phyloP scores from a whole-genome alignment of 2,797 vertebrate species.

The Neosilurus mollespiculum region DNA sequence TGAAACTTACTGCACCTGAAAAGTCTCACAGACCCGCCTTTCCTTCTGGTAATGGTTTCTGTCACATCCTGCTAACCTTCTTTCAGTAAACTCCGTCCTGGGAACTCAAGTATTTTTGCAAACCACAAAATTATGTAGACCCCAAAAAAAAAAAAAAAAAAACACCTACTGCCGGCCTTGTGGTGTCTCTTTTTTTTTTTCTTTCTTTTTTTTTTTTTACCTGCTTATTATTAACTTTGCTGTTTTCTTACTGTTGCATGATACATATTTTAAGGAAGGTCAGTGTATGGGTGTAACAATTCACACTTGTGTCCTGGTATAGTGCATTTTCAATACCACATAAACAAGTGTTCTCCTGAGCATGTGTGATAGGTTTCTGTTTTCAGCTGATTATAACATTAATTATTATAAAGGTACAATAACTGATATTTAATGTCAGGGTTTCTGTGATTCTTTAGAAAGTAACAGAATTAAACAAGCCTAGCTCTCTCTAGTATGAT shows the following conservation, averaged over 20 bases:
- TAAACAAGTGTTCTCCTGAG: no score
- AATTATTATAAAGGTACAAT: background rate
- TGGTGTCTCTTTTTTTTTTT: background rate
- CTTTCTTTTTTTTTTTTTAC: no score
- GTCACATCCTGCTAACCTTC: slow-evolving; percentile 3
- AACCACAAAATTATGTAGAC: background rate
- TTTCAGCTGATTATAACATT: background rate
- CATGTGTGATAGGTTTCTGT: background rate
- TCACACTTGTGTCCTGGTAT: background rate
- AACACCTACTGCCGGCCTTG: background rate
- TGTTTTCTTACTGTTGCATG: background rate
- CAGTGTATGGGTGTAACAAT: background rate
- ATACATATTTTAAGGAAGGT: background rate
- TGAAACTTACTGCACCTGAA: no score
- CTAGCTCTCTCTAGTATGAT: no score
- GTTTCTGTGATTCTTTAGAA: background rate
- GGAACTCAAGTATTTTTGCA: background rate
- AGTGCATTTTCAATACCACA: background rate
- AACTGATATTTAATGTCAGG: background rate
- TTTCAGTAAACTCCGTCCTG: background rate
- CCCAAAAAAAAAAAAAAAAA: background rate
- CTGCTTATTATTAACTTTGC: background rate
- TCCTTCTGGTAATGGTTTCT: background rate
- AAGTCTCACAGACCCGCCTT: background rate
- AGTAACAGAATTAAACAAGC: background rate